Evolutionary conservation across 2,113 vertebrate genomes (phyloP).

Genomic region (Neopipo cinnamomea): DNA sequence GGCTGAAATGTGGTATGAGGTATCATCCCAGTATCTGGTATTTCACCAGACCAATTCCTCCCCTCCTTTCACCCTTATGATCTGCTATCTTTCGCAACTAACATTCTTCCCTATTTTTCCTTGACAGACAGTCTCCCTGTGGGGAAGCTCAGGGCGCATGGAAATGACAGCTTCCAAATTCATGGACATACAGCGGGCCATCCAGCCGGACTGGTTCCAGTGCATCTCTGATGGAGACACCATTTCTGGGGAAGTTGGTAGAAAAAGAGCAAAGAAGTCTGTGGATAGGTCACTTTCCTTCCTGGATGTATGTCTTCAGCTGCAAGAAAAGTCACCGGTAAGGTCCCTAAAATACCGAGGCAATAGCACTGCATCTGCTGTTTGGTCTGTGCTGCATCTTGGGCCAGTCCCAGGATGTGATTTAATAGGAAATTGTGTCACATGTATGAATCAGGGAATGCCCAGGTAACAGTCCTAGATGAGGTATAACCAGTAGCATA

Average conservation of each 20-base stretch:
- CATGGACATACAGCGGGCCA: constrained; percentile 85
- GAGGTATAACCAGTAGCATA: neutral
- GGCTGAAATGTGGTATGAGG: neutral
- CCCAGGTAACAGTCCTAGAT: neutral
- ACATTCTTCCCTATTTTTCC: neutral
- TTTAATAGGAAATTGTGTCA: neutral
- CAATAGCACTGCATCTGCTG: neutral
- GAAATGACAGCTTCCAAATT: constrained; percentile 87
- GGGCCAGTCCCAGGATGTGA: neutral
- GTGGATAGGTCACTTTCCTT: constrained; percentile 91
- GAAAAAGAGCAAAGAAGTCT: constrained; percentile 87
- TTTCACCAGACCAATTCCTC: neutral
- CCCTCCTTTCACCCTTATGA: neutral
- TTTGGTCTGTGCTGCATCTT: neutral
- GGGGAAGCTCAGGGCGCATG: constrained; percentile 90
- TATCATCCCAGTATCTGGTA: neutral
- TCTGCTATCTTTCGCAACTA: neutral
- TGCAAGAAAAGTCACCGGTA: constrained; percentile 85
- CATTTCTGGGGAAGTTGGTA: constrained; percentile 73
- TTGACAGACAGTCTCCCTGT: constrained; percentile 86
- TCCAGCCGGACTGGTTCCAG: constrained; percentile 93
- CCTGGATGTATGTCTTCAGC: constrained; percentile 85
- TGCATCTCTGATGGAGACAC: constrained; percentile 92
- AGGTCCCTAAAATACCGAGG: neutral
- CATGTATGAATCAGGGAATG: neutral